These are phyloP conservation scores for Gobius niger DNA, from an alignment of 2,113 vertebrate genomes.

Conservation along the genomic window DNA sequence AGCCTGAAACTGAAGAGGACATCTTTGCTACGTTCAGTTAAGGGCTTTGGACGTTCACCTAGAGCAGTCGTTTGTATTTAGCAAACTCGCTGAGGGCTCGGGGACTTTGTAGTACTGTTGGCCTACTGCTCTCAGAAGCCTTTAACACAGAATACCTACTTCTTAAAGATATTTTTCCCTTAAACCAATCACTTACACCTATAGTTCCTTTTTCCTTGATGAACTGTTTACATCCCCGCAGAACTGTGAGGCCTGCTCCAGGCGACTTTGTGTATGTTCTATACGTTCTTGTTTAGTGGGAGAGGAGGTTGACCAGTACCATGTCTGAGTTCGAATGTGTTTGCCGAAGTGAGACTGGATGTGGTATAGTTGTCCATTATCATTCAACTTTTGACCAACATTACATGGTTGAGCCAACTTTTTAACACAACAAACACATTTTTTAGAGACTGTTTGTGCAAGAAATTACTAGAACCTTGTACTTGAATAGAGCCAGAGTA, in stretches of 20 bases:
- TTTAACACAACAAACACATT: too few relatives aligned
- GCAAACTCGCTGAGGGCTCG: constrained; percentile 73
- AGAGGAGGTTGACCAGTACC: constrained; percentile 35
- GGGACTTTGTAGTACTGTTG: constrained; percentile 71
- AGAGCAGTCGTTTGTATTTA: constrained; percentile 60
- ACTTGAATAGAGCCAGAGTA: neutral
- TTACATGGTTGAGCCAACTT: too few relatives aligned
- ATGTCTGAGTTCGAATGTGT: constrained; percentile 16
- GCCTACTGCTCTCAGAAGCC: constrained; percentile 69
- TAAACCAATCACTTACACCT: constrained; percentile 44
- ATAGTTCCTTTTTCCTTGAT: constrained; percentile 50
- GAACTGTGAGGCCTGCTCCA: constrained; percentile 66
- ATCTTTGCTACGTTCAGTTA: constrained; percentile 55
- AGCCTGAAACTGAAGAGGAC: constrained; percentile 37
- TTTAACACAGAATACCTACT: constrained; percentile 64
- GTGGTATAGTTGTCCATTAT: neutral
- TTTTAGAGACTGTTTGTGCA: too few relatives aligned
- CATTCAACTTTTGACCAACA: too few relatives aligned
- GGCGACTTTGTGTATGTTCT: constrained; percentile 53
- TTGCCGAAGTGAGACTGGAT: neutral
- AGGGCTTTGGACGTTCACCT: constrained; percentile 57
- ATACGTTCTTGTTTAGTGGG: constrained; percentile 45
- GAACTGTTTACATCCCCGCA: constrained; percentile 74
- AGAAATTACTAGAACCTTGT: too few relatives aligned
- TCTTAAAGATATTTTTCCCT: constrained; percentile 29